Evolutionary conservation across 2,113 vertebrate genomes (phyloP).

Genomic region (Pluvialis apricaria): DNA sequence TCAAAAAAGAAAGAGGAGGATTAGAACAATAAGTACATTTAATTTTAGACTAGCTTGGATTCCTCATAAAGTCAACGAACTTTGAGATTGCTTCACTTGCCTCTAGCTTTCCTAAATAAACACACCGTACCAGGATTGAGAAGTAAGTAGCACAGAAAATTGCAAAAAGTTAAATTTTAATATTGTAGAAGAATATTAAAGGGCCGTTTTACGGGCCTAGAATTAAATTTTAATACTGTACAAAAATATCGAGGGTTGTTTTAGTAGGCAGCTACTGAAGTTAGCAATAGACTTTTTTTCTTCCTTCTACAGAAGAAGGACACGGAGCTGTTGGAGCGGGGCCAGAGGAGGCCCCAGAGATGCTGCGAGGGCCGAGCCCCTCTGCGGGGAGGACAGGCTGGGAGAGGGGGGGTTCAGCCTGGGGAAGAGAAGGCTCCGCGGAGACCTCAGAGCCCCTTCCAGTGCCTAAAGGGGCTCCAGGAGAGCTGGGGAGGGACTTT

Average conservation of each 20-base stretch:
- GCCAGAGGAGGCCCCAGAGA: too few species aligned
- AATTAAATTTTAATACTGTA: not conserved
- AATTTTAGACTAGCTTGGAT: not conserved
- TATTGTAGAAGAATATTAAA: not conserved
- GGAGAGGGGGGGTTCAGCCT: too few species aligned
- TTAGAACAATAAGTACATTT: slow-evolving; percentile 31
- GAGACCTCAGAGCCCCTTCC: too few species aligned
- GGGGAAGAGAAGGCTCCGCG: too few species aligned
- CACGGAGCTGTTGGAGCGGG: too few species aligned
- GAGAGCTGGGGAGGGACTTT: too few species aligned
- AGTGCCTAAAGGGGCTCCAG: too few species aligned
- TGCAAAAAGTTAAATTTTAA: not conserved
- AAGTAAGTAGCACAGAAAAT: not conserved
- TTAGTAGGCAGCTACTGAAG: not conserved
- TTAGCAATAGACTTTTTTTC: not conserved
- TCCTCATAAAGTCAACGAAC: not conserved
- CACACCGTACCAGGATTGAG: not conserved
- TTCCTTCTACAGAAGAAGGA: too few species aligned
- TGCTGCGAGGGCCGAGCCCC: too few species aligned
- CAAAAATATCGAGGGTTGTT: not conserved
- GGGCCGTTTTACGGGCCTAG: not conserved
- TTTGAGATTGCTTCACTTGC: not conserved
- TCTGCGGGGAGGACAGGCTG: too few species aligned
- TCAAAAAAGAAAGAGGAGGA: not conserved
- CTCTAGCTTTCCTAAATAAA: slow-evolving; percentile 25